phyloP scores from a whole-genome alignment of 2,113 vertebrate genomes.

The Mus spicilegus region DNA sequence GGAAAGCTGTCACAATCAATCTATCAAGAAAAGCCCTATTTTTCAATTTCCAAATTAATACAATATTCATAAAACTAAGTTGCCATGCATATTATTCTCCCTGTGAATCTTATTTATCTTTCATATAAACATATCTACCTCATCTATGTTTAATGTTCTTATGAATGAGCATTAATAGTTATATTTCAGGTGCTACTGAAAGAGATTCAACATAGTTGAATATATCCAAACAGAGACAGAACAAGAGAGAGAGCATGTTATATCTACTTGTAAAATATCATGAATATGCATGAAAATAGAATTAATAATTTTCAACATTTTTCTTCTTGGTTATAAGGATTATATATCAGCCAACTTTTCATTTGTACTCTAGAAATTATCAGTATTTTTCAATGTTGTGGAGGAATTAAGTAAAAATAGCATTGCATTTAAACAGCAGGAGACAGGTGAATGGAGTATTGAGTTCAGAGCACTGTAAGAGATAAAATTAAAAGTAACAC shows the following conservation, averaged over 20 bases:
- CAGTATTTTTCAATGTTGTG: background rate
- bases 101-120: background rate
- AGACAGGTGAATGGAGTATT: background rate
- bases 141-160: background rate
- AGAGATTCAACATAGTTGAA: background rate
- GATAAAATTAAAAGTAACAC: background rate
- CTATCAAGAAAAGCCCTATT: background rate
- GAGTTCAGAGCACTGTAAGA: background rate
- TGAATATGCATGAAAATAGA: background rate
- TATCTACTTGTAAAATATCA: background rate
- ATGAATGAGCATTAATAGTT: background rate
- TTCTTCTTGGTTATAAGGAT: background rate
- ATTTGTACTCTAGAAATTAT: background rate
- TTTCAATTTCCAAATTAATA: background rate
- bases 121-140: background rate
- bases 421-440: background rate
- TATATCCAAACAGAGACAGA: too few species aligned
- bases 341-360: background rate
- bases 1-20: background rate
- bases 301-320: background rate
- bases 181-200: background rate
- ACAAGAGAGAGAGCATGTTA: background rate
- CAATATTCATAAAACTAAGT: conserved; percentile 1
- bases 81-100: background rate
- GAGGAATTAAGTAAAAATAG: background rate